These are phyloP conservation scores for Willisornis vidua DNA, from an alignment of 2,113 vertebrate genomes.

Conservation along the genomic window DNA sequence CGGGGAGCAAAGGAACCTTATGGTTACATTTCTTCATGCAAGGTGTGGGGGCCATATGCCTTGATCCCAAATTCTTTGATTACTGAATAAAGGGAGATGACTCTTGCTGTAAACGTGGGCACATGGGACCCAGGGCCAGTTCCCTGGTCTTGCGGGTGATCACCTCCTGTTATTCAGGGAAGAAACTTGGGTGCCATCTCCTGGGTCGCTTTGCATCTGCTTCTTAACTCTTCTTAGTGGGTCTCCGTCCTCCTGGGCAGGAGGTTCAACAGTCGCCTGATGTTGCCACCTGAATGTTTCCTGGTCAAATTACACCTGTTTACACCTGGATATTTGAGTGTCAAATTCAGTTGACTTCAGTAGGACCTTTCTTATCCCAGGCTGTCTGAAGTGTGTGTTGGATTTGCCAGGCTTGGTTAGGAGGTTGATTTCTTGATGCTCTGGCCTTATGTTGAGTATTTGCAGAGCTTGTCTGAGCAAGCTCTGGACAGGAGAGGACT, in stretches of 20 bases:
- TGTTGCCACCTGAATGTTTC: not conserved
- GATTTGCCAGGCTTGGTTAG: not conserved
- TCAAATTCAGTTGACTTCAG: not conserved
- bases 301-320: fast-evolving
- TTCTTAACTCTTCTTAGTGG: not conserved
- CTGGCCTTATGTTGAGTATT: not conserved
- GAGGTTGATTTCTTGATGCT: not conserved
- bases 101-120: not conserved
- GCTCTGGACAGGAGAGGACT: not conserved
- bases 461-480: not conserved
- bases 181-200: not conserved
- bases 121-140: not conserved
- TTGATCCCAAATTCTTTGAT: not conserved
- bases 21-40: not conserved
- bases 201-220: not conserved
- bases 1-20: not conserved
- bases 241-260: not conserved
- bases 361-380: not conserved
- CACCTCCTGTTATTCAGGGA: not conserved
- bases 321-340: not conserved
- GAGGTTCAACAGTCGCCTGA: not conserved
- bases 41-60: not conserved
- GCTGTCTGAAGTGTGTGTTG: not conserved
- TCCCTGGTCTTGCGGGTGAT: not conserved
- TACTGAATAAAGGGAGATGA: fast-evolving